Percentiles rank a stretch among this genome's conserved stretches.
phyloP scores from a whole-genome alignment of 2,113 vertebrate species.

The Tenrec ecaudatus region DNA sequence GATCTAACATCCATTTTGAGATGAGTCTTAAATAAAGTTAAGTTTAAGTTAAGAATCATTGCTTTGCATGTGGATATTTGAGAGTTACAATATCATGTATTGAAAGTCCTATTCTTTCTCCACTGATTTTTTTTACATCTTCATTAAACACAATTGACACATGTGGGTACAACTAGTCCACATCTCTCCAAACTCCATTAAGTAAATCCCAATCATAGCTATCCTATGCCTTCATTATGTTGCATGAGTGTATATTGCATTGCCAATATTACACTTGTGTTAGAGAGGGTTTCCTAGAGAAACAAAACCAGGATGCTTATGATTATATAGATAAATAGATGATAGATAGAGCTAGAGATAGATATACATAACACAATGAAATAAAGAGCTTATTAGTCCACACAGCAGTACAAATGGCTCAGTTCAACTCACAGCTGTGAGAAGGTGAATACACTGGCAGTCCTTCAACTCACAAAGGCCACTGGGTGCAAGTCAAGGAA shows the following conservation, averaged over 20 bases:
- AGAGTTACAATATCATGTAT: background rate
- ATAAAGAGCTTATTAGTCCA: too few relatives aligned
- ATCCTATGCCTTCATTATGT: background rate
- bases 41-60: background rate
- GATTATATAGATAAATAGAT: too few relatives aligned
- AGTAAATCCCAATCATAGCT: too few relatives aligned
- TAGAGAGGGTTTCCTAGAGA: too few relatives aligned
- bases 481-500: too few relatives aligned
- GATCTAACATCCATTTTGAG: background rate
- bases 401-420: too few relatives aligned
- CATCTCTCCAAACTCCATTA: background rate
- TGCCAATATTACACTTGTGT: background rate
- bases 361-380: too few relatives aligned
- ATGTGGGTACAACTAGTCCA: background rate
- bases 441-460: too few relatives aligned
- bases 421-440: too few relatives aligned
- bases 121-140: background rate
- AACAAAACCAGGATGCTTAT: too few relatives aligned
- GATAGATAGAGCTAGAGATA: too few relatives aligned
- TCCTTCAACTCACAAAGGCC: too few relatives aligned
- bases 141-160: background rate
- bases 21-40: background rate
- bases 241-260: background rate
- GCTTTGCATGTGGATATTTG: background rate
- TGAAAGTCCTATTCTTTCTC: background rate